Evolutionary conservation across 2,113 vertebrate genomes (phyloP), one percentile per base, ranked within the genome.

Genomic region (Bubalus kerabau): DNA sequence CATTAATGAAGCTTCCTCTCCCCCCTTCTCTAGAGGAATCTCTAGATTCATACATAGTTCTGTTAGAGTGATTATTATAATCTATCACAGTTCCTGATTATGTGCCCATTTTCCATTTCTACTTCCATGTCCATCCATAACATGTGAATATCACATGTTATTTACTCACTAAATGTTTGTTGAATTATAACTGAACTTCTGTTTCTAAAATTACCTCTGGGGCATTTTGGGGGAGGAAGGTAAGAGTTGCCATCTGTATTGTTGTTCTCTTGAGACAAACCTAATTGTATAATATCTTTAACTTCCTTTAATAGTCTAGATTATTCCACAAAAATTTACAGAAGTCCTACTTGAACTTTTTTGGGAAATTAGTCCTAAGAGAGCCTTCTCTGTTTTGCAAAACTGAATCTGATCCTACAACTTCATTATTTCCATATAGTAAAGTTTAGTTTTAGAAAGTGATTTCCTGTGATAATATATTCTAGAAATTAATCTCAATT

Each of bases 401-500:
- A 95, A 74, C 19, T 81, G 13, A 43, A 19, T 89, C 71, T 95
- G 56, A 91, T 82, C 11, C 52, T 64, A 81, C 14, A 23, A 94
- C 13, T 84, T 93, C 19, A 13, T 54, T 50, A 64, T 54, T 81
- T 30, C 14, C 24, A 83, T 26, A 48, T 1, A 74, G 57, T 57
- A 9, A 85, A 86, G 16, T 57, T 91, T 74, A 59, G 26, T 6
- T 52, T 93, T 83, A 74, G n/a, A 87, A 93, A 64, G 26, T 40
- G 26, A 95, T 62, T 96, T 95, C 43, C 46, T 54, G 17, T 76
- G 62, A 74, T 80, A 84, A 76, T 76, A 84, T 96, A 95, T 57
- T 91, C 40, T 56, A 90, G 30, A 92, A 85, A 60, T 86, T 87
- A 94, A 62, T 91, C 94, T 93, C 91, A 88, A 96, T 91, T 23